Base-by-base conservation (phyloP, 1,140 invertebrate genomes). In the Plodia interpunctella region DNA sequence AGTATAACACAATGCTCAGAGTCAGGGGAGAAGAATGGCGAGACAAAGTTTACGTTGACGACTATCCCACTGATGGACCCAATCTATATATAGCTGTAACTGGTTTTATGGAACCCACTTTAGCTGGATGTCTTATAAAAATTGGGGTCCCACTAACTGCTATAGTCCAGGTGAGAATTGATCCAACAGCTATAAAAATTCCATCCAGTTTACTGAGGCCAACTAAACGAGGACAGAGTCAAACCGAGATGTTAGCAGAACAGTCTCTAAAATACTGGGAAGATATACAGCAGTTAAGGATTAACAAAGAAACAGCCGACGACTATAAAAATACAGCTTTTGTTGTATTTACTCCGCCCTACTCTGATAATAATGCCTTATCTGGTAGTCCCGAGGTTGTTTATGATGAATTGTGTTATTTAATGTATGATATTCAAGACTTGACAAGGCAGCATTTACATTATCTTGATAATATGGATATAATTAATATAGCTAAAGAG, bases 11-110 rank as follows among this genome's bases (percentile, higher is more conserved):
- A 3, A 67, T 66, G 38, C 73, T 91, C 35, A 75, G 87, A 32
- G 86, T 84, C 28, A 76, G 90, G n/a, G 90, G 87, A 9, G 91
- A 92, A 68, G 91, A 92, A 64, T 91, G 91, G 91, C 83, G 88
- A 57, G 89, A 91, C 64, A 86, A 83, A 65, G 71, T 87, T 11
- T 91, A 89, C 57, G 70, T 91, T 0, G 90, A 92, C 59, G 91
- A 92, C 57, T 90, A 80, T 62, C 91, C 92, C 0, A 59, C 68
- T 15, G 80, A 90, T 50, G 91, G 91, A 17, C 90, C 91, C 0
- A 87, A 92, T 66, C 62, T 92, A 1, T 92, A 92, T 60, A 69
- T 92, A 17, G 87, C 91, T 18, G 61, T 92, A 2, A 90, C 89
- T 0, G 91, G 91, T 0, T 92, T 92, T 74, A 66, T 85, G 51